These are phyloP conservation scores for Peromyscus attwateri DNA, from an alignment of 2,797 vertebrate genomes.

Conservation along the genomic window DNA sequence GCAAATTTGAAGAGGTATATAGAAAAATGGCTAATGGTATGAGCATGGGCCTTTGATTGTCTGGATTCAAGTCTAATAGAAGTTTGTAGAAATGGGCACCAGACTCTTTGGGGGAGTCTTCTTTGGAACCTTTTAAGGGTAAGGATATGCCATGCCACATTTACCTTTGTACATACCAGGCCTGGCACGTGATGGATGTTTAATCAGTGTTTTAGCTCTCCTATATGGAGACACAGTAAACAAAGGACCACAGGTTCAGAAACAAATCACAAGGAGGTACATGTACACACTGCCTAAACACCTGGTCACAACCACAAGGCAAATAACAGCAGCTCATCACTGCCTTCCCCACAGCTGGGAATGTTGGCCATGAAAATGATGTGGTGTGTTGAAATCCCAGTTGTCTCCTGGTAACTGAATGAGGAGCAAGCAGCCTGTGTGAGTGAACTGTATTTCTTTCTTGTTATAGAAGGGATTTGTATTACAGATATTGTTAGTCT, in stretches of 20 bases:
- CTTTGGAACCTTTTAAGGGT: slow-evolving; percentile 8
- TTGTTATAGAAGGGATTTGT: slow-evolving; percentile 57
- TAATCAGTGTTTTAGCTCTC: slow-evolving; percentile 9
- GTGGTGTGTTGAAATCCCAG: slow-evolving; percentile 49
- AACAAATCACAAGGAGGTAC: slow-evolving; percentile 58
- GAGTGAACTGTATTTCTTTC: background rate
- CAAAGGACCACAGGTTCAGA: slow-evolving; percentile 36
- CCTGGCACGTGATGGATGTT: background rate
- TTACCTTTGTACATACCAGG: background rate
- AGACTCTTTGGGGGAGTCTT: background rate
- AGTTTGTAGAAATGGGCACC: background rate
- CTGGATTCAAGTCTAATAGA: background rate
- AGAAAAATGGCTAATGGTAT: background rate
- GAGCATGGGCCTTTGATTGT: background rate
- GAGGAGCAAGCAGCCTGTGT: slow-evolving; percentile 25
- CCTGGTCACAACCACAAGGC: slow-evolving; percentile 68
- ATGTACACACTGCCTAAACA: slow-evolving; percentile 10
- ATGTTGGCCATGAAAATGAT: slow-evolving; percentile 64
- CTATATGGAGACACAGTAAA: slow-evolving; percentile 1
- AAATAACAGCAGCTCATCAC: slow-evolving; percentile 60
- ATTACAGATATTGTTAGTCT: slow-evolving; percentile 45
- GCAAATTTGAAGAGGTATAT: background rate
- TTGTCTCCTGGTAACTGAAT: slow-evolving; percentile 67
- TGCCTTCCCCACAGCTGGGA: slow-evolving; percentile 56
- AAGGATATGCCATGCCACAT: background rate